These are phyloP conservation scores for Gymnosoma rotundatum DNA, from an alignment of 2,888 invertebrate species.

Conservation along the genomic window DNA sequence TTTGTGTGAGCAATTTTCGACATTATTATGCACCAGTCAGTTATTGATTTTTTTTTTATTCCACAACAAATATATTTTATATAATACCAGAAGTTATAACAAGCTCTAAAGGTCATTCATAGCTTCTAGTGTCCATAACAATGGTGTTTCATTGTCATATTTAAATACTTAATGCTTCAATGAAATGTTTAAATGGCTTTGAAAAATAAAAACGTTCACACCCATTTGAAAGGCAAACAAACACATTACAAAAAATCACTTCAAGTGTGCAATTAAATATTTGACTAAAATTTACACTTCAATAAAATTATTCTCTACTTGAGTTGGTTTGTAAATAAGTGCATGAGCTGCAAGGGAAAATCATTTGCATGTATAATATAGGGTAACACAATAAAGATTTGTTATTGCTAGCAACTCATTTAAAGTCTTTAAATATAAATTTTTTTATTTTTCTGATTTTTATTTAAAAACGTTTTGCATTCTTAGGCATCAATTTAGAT, in stretches of 20 bases:
- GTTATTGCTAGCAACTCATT: background rate
- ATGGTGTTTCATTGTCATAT: constrained; percentile 44
- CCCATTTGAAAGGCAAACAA: constrained; percentile 24
- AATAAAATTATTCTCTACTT: constrained; percentile 41
- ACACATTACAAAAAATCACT: constrained; percentile 14
- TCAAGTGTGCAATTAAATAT: constrained; percentile 50
- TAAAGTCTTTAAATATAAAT: background rate
- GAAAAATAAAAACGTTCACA: constrained; percentile 50
- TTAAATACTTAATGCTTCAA: constrained; percentile 22
- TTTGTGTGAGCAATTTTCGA: background rate
- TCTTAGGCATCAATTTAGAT: no score
- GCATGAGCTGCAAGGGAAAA: no score
- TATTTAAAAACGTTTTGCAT: no score
- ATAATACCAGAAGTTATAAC: background rate
- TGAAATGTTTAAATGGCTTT: constrained; percentile 24
- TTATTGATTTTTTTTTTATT: constrained; percentile 5
- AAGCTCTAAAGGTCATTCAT: constrained; percentile 29
- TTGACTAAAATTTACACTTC: constrained; percentile 51
- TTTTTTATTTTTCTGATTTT: background rate
- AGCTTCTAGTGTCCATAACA: background rate
- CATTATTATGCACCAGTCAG: background rate
- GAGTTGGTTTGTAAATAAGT: constrained; percentile 14
- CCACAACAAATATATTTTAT: background rate
- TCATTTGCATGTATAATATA: no score
- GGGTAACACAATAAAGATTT: no score